Base-by-base conservation (phyloP, 2,888 invertebrate species). In the Ophraella communa region DNA sequence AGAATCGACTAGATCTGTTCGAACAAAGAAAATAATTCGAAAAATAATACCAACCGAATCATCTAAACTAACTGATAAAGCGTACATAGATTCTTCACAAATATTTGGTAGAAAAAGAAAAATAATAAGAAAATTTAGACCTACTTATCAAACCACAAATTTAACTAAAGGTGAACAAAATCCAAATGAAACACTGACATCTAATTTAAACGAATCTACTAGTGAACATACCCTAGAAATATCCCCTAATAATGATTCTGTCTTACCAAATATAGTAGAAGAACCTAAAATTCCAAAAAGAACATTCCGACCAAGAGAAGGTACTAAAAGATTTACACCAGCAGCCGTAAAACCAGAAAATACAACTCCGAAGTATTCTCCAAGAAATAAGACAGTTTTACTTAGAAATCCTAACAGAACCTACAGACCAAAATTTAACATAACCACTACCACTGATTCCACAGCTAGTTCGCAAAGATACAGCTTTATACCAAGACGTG, bases 1-100 rank as follows among this genome's bases (percentile, higher is more conserved):
- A 4, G 78, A 79, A 70, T 72, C 78, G 4, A 72, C 66, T 53
- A 70, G 76, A 24, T 65, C 77, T 17, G 45, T 33, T 21, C 65
- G 77, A 5, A 72, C 79, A 27, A 77, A 79, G 62, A 81, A 80
- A 74, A 78, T 81, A 55, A 73, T 81, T 23, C 69, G 80, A 27
- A 81, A 79, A 69, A 63, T 81, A 18, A 67, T 64, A 60, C 59
- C 52, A 8, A 59, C 64, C 33, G 55, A 51, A 18, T 54, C 49
- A 8, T 27, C 62, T 8, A 42, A 47, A 49, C 54, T 45, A 30
- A 8, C 39, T n/a, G 52, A 57, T 20, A 60, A 64, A 27, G 69
- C 70, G 4, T 14, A 35, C n/a, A 56, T 56, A 23, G 52, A 64
- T 27, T 20, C 62, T 21, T 55, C 56, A 20, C 51, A 56, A 30